Evolutionary conservation across 2,888 invertebrate genomes (phyloP).

Genomic region (Macroteleia sp.): DNA sequence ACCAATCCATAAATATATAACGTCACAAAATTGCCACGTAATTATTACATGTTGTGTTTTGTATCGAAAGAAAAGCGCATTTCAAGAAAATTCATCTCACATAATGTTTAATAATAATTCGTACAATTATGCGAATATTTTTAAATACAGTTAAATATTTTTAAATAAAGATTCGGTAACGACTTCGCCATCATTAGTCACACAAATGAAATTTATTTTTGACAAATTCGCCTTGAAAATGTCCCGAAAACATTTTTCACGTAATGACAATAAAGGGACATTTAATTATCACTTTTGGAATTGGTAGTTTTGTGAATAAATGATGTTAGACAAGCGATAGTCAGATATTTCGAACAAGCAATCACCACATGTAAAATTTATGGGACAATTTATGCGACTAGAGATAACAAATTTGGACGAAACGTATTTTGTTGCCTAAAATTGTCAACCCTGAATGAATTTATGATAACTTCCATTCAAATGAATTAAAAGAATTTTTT

Average conservation of each 20-base stretch:
- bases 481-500: constrained; percentile 15
- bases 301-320: constrained; percentile 51
- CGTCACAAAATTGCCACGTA: constrained; percentile 59
- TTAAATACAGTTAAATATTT: constrained; percentile 28
- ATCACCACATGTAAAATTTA: constrained; percentile 57
- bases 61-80: constrained; percentile 4
- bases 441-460: constrained; percentile 12
- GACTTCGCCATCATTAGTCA: constrained; percentile 18
- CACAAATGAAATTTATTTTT: constrained; percentile 40
- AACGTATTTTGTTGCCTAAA: constrained; percentile 34
- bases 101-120: constrained; percentile 21
- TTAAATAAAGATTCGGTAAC: constrained; percentile 11
- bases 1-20: constrained; percentile 5
- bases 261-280: constrained; percentile 58
- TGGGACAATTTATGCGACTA: constrained; percentile 48
- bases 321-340: constrained; percentile 12
- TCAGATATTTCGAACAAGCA: not conserved
- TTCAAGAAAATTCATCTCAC: constrained; percentile 35
- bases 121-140: no score
- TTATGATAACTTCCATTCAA: constrained; percentile 20
- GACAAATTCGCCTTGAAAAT: constrained; percentile 47
- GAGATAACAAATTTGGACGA: constrained; percentile 7
- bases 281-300: constrained; percentile 49
- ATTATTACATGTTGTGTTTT: constrained; percentile 62
- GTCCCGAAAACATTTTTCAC: constrained; percentile 53